These are phyloP conservation scores for Chelonus insularis DNA, from an alignment of 1,140 invertebrate genomes.

Conservation along the genomic window DNA sequence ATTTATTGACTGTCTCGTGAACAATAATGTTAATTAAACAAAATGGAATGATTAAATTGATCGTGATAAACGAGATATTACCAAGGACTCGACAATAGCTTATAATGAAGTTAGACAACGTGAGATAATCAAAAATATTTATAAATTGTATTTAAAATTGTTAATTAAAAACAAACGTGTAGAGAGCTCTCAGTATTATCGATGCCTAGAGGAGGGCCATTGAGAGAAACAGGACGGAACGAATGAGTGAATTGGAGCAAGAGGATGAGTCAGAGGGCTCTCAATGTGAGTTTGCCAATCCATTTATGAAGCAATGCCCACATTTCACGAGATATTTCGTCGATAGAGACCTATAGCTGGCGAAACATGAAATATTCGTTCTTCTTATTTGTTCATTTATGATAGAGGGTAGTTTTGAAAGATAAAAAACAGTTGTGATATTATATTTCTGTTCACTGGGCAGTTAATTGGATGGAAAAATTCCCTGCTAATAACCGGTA, in stretches of 20 bases:
- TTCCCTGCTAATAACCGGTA: neutral
- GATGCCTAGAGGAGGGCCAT: slow-evolving; percentile 13
- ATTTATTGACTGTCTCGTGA: no score
- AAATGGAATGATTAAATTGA: no score
- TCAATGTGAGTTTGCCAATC: slow-evolving; percentile 36
- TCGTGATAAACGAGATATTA: no score
- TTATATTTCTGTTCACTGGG: neutral
- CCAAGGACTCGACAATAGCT: no score
- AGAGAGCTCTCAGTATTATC: neutral
- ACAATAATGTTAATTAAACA: no score
- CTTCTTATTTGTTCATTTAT: no score
- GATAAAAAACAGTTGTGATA: neutral
- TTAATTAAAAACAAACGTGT: no score
- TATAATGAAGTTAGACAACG: no score
- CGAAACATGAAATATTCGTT: no score
- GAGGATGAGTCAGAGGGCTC: slow-evolving; percentile 15
- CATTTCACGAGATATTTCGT: slow-evolving; percentile 44
- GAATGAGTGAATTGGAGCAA: slow-evolving; percentile 2
- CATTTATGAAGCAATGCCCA: slow-evolving; percentile 41
- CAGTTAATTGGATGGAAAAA: slow-evolving; percentile 17
- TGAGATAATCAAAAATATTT: no score
- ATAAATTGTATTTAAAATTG: no score
- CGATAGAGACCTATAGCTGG: slow-evolving; percentile 12
- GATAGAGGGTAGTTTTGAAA: neutral
- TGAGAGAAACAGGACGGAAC: slow-evolving; percentile 25